Evolutionary conservation across 2,797 vertebrate genomes (phyloP), one percentile per base, ranked within the genome.

Genomic region (Xenentodon cancila): DNA sequence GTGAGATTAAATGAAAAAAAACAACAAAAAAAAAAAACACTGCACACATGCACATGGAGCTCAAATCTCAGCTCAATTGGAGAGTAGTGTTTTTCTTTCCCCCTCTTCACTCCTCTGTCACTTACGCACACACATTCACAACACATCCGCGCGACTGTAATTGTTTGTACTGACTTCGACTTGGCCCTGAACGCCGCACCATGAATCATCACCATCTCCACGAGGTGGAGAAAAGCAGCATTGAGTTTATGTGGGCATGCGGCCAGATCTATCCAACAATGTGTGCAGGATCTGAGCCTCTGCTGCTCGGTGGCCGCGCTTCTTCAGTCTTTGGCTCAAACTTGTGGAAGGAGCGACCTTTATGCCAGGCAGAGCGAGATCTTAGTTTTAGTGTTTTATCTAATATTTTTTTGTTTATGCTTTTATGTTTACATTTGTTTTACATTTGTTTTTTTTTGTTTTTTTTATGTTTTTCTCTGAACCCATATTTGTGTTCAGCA

Each of bases 161-260:
- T 70, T 85, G 81, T 84, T 85, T 77, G 72, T 70, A 63, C 71
- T 77, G 71, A 78, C 61, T 80, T 73, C 42, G 71, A 64, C 54
- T 73, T 68, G 53, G 65, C 75, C 70, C 59, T 46, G 68, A 65
- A 76, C 60, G 48, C 25, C 48, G 30, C 7, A 1, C 68, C 46
- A 67, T 85, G 74, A 87, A 82, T 87, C 79, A 80, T 47, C 67
- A 53, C 44, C 56, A 6, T 47, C 77, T 65, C 57, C 65, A 47
- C 8, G 59, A 73, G 80, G 83, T 81, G 80, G 45, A 60, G 59
- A 64, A 62, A 69, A 53, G 55, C 65, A 55, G 73, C 19, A 0
- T 15, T 15, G 67, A 65, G 72, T 77, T 84, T 86, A 73, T 84
- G 75, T 79, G 71, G 82, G 84, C 75, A 68, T 64, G 15, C 51